Evolutionary conservation across 2,113 vertebrate species (phyloP).

Genomic region (Tachysurus vachellii): DNA sequence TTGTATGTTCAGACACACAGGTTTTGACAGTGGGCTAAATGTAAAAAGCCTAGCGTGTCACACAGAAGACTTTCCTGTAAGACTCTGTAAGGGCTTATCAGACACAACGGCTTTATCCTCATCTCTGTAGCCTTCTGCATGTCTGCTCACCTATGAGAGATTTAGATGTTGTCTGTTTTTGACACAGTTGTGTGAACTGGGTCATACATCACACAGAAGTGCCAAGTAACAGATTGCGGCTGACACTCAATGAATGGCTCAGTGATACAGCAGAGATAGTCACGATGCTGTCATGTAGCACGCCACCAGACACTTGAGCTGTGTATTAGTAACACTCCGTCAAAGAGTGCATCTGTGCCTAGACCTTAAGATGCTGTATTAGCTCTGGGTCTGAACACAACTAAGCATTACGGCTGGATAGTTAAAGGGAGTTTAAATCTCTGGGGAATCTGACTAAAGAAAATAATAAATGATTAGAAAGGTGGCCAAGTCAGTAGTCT

Average conservation of each 20-base stretch:
- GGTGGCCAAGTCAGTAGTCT: not conserved
- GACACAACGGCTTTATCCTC: constrained; percentile 20
- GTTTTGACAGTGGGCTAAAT: constrained; percentile 72
- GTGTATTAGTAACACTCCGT: constrained; percentile 27
- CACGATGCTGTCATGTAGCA: not conserved
- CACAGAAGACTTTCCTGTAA: constrained; percentile 34
- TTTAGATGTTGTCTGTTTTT: constrained; percentile 47
- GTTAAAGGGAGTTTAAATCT: not conserved
- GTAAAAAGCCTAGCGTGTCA: constrained; percentile 72
- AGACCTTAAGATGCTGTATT: not conserved
- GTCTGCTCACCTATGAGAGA: constrained; percentile 34
- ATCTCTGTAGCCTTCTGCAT: constrained; percentile 4
- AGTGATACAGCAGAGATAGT: constrained; percentile 17
- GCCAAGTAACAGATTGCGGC: constrained; percentile 15
- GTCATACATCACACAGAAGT: constrained; percentile 35
- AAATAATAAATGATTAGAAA: not conserved
- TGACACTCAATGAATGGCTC: constrained; percentile 31
- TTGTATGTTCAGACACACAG: constrained; percentile 75
- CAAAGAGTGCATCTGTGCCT: constrained; percentile 18
- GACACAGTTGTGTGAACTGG: constrained; percentile 16
- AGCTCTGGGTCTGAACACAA: not conserved
- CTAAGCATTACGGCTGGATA: not conserved
- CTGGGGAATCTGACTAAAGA: not conserved
- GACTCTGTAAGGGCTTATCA: constrained; percentile 26
- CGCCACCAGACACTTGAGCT: constrained; percentile 1